Base-by-base conservation (phyloP, 2,797 vertebrate species). In the Smutsia temminckii region DNA sequence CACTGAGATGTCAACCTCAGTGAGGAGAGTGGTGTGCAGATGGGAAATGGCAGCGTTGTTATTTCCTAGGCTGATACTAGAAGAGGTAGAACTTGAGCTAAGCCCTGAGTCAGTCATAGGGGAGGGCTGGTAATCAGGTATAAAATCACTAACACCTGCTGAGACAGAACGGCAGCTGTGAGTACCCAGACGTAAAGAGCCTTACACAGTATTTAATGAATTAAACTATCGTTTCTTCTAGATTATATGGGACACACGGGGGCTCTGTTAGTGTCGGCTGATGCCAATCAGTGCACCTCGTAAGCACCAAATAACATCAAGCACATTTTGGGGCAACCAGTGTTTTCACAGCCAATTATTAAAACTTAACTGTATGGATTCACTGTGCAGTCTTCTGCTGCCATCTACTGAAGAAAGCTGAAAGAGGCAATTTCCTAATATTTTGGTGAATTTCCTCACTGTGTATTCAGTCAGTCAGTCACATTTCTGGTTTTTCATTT, bases 31-130 rank as follows among this genome's bases (percentile, higher is more conserved):
- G 98, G 87, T 99, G 98, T 98, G 98, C 95, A 98, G 98, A 57
- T 98, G 98, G 85, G 93, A 99, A 98, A 98, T 99, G 99, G 97
- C 98, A 98, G 59, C 96, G 23, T 98, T 98, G 95, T 98, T 98
- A 93, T 98, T 99, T 95, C 99, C 99, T 74, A 99, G 98, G 97
- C 99, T 99, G 98, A 99, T 99, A 97, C 99, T 99, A 98, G 99
- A 99, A 89, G 99, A 99, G 80, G 99, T 99, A 98, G 99, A 99
- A 98, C 99, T 99, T 88, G 99, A 99, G 98, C 99, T 99, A 97
- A 99, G 99, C 98, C 99, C 99, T 53, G 99, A 99, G 99, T 99
- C 99, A 0, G 99, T 99, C 99, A 99, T 99, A 9, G 99, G 99
- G 86, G 99, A 99, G 42, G 99, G 99, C 98, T 99, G 99, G 98